phyloP scores from a whole-genome alignment of 2,888 invertebrate genomes.

The Meloe dianella region DNA sequence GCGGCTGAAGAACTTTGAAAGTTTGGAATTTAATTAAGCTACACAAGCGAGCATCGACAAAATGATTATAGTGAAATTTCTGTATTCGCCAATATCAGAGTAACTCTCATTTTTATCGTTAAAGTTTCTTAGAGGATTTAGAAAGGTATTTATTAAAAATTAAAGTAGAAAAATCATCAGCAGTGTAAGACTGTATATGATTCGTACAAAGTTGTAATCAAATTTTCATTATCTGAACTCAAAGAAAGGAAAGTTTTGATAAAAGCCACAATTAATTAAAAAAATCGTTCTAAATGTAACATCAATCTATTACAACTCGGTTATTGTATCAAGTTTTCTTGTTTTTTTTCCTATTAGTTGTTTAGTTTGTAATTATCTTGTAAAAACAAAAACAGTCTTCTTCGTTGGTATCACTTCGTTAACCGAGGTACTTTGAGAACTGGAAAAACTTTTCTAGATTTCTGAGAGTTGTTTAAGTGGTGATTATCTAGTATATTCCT shows the following conservation, averaged over 20 bases:
- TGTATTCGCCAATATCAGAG: slow-evolving; percentile 24
- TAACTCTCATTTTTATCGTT: slow-evolving; percentile 28
- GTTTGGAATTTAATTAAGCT: slow-evolving; percentile 32
- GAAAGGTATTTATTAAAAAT: slow-evolving; percentile 30
- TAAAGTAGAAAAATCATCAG: slow-evolving; percentile 22
- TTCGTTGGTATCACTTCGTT: background rate
- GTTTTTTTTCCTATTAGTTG: background rate
- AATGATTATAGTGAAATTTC: slow-evolving; percentile 32
- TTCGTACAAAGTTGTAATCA: background rate
- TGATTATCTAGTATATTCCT: slow-evolving; percentile 1
- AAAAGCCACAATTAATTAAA: background rate
- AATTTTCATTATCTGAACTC: background rate
- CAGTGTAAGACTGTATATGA: background rate
- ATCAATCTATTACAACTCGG: background rate
- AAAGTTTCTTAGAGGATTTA: slow-evolving; percentile 27
- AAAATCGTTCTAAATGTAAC: background rate
- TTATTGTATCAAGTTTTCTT: background rate
- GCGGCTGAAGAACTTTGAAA: slow-evolving; percentile 17
- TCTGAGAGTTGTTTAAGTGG: background rate
- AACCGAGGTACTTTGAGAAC: background rate
- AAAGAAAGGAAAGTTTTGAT: background rate
- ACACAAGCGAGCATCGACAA: slow-evolving; percentile 19
- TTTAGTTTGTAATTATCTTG: slow-evolving; percentile 10
- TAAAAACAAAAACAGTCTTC: background rate
- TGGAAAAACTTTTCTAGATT: background rate